These are phyloP conservation scores for Rambutsinella grinnellia DNA, from an alignment of 2,888 invertebrate genomes.

Conservation along the genomic window DNA sequence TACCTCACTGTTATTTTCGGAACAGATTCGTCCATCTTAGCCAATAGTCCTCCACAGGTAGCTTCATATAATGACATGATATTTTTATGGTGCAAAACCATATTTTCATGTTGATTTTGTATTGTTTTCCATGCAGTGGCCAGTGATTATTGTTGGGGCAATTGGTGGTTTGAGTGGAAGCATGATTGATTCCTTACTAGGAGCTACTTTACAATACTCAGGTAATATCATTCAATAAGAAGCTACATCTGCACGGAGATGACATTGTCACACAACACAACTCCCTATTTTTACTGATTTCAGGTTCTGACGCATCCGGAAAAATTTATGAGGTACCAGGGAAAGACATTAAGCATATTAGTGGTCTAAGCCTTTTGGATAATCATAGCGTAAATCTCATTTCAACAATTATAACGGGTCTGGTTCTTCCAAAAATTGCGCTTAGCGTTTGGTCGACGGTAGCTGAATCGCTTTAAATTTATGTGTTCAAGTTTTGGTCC, in stretches of 20 bases:
- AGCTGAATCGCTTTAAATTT: too few relatives aligned
- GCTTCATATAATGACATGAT: neutral
- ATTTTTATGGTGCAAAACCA: too few relatives aligned
- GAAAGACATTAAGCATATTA: constrained; percentile 79
- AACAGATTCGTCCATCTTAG: constrained; percentile 74
- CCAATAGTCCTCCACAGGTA: constrained; percentile 73
- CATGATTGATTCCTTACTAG: constrained; percentile 84
- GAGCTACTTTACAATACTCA: constrained; percentile 88
- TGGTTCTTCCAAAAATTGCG: constrained; percentile 78
- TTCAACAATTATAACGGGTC: constrained; percentile 81
- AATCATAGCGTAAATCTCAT: constrained; percentile 91
- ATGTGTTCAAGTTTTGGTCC: too few relatives aligned
- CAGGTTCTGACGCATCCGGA: constrained; percentile 50
- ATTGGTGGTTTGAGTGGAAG: constrained; percentile 85
- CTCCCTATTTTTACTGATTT: constrained; percentile 21
- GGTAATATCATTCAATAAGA: too few relatives aligned
- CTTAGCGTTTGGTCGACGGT: constrained; percentile 74
- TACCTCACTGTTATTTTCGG: constrained; percentile 78
- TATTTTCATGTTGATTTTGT: constrained; percentile 4
- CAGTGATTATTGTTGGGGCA: constrained; percentile 80
- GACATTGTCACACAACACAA: too few relatives aligned
- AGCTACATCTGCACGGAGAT: too few relatives aligned
- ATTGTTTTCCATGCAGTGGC: constrained; percentile 76
- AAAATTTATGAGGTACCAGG: constrained; percentile 77
- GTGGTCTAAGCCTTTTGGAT: constrained; percentile 82